Base-by-base conservation (phyloP, 2,797 vertebrate genomes). In the Darevskia nairensis region DNA sequence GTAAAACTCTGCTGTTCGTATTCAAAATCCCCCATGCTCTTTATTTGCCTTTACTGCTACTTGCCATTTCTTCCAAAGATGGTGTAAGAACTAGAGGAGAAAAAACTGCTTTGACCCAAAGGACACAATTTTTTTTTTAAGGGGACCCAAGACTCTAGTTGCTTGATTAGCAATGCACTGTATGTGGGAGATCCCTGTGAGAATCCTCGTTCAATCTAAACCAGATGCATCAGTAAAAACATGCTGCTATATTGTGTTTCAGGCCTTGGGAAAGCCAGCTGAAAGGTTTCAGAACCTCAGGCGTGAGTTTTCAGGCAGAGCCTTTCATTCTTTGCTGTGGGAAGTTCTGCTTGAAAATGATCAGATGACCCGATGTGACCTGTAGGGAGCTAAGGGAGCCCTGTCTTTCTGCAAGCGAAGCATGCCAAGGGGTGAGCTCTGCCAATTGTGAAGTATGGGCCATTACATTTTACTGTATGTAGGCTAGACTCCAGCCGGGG, bases 391-490 rank as follows among this genome's bases (percentile, higher is more conserved):
- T 90, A 94, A 96, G 95, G 92, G 93, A 76, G 61, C 41, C 93
- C 94, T 92, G 85, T 92, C 95, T 89, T 89, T 92, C 91, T 95
- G 93, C 94, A 95, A 95, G 92, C 88, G 93, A 95, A 96, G 95
- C 94, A 91, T 95, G 94, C 95, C 93, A 91, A 79, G 95, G 91
- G 88, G 72, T 86, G 78, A 88, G 8, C 35, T 39, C 85, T 96
- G 96, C 96, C 96, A 96, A 92, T 93, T 94, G 88, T 87, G 87
- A 76, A 90, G 92, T 95, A 95, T 80, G 91, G 94, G 88, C 93
- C 96, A 94, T 96, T 96, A 95, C 95, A 94, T 96, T 96, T 97
- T 96, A 96, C 96, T 96, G 91, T 94, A 94, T 91, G 77, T 93
- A 96, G 95, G 95, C 95, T 82, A 92, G 90, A 66, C 92, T 88